Evolutionary conservation across 2,888 invertebrate species (phyloP), one percentile per base, ranked within the genome.

Genomic region (Lingula anatina): DNA sequence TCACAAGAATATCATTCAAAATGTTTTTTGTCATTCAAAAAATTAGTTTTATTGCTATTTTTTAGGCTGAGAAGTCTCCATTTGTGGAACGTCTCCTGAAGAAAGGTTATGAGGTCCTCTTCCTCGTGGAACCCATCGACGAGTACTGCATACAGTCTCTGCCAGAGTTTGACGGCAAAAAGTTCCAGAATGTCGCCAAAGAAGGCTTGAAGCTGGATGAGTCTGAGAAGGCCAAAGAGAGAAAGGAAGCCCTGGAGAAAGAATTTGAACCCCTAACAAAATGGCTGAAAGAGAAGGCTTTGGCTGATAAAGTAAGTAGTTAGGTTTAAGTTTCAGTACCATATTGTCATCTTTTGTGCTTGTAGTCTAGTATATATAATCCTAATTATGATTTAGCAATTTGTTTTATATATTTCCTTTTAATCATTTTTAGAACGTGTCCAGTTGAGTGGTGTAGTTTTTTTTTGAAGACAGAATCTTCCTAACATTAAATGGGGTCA

Each of bases 81-180:
- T 99, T 99, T 79, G 95, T 94, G 44, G 99, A 99, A 80, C 84
- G 94, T 44, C 82, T 99, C 35, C 80, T 92, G 63, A 86, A 86
- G 74, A 92, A 91, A 77, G 96, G 96, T 15, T 94, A 89, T 78
- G 99, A 99, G 82, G 92, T 96, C 49, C 80, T 99, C 55, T 96
- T 86, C 76, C 82, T 99, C 45, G 86, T 87, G 9, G 99, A 99
- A 80, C 91, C 99, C 28, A 95, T 99, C 43, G 99, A 99, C 80
- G 99, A 99, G 79, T 99, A 99, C 80, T 87, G 90, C 65, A 89
- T 99, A 63, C 91, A 93, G 45, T 88, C 94, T 41, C 81, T 99
- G 76, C 95, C 97, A 1, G 97, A 99, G 80, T 99, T 90, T 79
- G 97, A 99, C 69, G 93, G 94, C 47, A 93, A 95, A 81, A 97